Evolutionary conservation across 2,888 invertebrate species (phyloP).

Genomic region (Ectemnius cavifrons): DNA sequence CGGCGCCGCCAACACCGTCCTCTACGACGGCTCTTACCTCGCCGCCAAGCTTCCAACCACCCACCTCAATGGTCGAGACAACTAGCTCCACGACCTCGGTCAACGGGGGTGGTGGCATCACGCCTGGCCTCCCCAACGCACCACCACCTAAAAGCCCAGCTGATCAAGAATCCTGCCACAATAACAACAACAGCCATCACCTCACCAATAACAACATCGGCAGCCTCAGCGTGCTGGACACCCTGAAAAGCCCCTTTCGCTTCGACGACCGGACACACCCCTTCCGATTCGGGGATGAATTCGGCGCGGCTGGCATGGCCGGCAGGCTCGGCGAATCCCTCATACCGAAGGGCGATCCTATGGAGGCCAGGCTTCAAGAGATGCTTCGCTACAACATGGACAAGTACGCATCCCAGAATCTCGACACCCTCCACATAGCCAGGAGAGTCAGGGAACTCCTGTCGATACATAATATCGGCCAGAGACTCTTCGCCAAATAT

Average conservation of each 20-base stretch:
- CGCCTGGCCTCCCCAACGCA: conserved; percentile 66
- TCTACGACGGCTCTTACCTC: conserved; percentile 75
- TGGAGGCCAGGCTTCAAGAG: conserved; percentile 95
- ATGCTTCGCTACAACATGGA: conserved; percentile 97
- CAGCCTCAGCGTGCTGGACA: conserved; percentile 79
- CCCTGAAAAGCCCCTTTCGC: conserved; percentile 84
- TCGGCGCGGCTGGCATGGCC: conserved; percentile 90
- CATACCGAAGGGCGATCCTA: conserved; percentile 94
- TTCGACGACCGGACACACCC: conserved; percentile 89
- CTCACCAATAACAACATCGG: conserved; percentile 77
- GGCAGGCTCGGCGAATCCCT: conserved; percentile 92
- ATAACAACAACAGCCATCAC: conserved; percentile 79
- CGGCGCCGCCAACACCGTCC: conserved; percentile 78
- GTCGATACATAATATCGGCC: conserved; percentile 98
- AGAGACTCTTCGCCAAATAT: conserved; percentile 98
- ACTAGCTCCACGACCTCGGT: conserved; percentile 64
- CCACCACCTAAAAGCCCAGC: conserved; percentile 80
- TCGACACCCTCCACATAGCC: conserved; percentile 97
- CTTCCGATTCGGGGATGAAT: conserved; percentile 91
- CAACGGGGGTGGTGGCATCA: conserved; percentile 52
- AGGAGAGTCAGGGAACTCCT: conserved; percentile 94
- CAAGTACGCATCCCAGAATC: conserved; percentile 94
- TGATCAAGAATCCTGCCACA: conserved; percentile 76
- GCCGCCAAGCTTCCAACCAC: conserved; percentile 71
- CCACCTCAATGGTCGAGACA: conserved; percentile 69